These are phyloP conservation scores for Meriones psammophilus DNA, from an alignment of 2,797 vertebrate genomes.

Conservation along the genomic window DNA sequence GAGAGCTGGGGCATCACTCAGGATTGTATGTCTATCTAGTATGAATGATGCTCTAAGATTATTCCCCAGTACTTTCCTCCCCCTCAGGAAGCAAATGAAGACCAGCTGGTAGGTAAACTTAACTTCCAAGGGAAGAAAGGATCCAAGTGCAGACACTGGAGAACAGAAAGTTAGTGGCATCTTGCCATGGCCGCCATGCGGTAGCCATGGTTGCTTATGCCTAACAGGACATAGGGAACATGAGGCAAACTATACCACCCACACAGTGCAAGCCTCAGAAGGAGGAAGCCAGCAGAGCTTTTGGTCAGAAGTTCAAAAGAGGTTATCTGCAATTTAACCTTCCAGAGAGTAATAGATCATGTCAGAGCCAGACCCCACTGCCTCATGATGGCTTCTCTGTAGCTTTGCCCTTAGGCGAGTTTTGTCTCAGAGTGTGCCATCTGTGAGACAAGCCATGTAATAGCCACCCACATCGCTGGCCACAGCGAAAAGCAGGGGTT, in stretches of 20 bases:
- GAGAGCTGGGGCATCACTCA: too few species aligned
- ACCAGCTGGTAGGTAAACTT: not conserved
- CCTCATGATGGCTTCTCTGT: not conserved
- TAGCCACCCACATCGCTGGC: not conserved
- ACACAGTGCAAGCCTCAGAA: not conserved
- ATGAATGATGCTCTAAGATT: not conserved
- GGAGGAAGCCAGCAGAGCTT: not conserved
- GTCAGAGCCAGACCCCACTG: not conserved
- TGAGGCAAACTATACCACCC: not conserved
- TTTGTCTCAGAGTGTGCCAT: not conserved
- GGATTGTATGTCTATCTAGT: not conserved
- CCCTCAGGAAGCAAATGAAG: not conserved
- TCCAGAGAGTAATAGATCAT: slow-evolving; percentile 10
- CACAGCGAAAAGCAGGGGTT: slow-evolving; percentile 12
- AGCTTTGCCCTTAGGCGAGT: not conserved
- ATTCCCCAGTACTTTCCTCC: not conserved
- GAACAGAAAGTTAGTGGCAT: not conserved
- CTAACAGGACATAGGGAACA: not conserved
- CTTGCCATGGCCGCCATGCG: not conserved
- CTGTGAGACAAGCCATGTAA: not conserved
- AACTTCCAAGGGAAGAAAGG: slow-evolving; percentile 33
- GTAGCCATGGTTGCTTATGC: not conserved
- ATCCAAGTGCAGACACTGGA: not conserved
- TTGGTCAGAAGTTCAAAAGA: not conserved
- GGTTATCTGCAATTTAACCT: not conserved